Conservation (phyloP, 1,140 invertebrate species). For the Dendroctonus valens region DNA sequence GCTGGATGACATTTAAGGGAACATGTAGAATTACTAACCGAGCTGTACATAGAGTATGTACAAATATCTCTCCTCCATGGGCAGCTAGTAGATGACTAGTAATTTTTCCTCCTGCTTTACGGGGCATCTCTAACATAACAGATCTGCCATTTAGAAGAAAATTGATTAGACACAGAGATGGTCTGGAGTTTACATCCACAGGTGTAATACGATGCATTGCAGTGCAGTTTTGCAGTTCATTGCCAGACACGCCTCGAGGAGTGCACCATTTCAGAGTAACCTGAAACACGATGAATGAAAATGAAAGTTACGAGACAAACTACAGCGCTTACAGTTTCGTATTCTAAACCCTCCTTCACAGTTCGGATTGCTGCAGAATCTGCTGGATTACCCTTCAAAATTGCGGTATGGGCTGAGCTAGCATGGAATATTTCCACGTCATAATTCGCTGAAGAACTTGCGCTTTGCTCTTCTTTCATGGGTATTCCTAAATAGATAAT, state of each 20-base stretch:
- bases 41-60: constrained; percentile 83
- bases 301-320: not conserved
- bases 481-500: constrained; percentile 63
- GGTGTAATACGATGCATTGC: constrained; percentile 89
- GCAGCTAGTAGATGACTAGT: constrained; percentile 91
- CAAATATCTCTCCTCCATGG: constrained; percentile 95
- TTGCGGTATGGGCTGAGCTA: constrained; percentile 75
- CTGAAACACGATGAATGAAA: constrained; percentile 45
- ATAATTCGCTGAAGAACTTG: constrained; percentile 95
- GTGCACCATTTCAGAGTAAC: constrained; percentile 96
- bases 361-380: constrained; percentile 53
- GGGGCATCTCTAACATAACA: constrained; percentile 92
- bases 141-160: constrained; percentile 91
- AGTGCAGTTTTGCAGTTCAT: constrained; percentile 75
- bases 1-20: not conserved
- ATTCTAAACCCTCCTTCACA: constrained; percentile 55
- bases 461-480: constrained; percentile 99
- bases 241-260: constrained; percentile 77
- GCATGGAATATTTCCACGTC: constrained; percentile 96
- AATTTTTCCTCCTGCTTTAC: constrained; percentile 82
- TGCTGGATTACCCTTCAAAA: constrained; percentile 62
- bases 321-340: constrained; percentile 56
- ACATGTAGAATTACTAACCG: constrained; percentile 48
- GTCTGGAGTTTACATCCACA: constrained; percentile 91
- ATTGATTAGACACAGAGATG: constrained; percentile 94